Conservation (phyloP, 2,113 vertebrate species). For the Orientallactaga bullata region DNA sequence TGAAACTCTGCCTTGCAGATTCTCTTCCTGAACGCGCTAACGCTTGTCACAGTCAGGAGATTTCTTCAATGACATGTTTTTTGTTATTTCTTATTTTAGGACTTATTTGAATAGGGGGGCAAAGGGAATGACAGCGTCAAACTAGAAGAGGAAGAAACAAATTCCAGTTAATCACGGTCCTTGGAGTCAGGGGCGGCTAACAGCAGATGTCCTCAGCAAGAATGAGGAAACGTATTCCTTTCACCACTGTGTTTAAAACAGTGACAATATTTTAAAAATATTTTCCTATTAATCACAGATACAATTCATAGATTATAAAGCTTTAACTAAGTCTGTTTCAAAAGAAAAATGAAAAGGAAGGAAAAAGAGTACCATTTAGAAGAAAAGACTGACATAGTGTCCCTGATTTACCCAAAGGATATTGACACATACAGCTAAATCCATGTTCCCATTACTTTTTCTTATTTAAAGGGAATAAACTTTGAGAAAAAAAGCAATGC, state of each 20-base stretch:
- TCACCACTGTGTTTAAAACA: neutral
- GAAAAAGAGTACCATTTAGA: neutral
- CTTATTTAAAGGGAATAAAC: neutral
- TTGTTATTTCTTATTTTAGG: conserved; percentile 73
- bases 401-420: neutral
- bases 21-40: conserved; percentile 84
- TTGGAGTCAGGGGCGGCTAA: conserved; percentile 73
- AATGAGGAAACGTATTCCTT: conserved; percentile 37
- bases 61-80: conserved; percentile 86
- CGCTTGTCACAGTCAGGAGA: conserved; percentile 81
- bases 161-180: conserved; percentile 73
- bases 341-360: neutral
- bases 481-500: neutral
- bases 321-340: conserved; percentile 70
- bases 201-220: conserved; percentile 67
- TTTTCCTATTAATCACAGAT: conserved; percentile 68
- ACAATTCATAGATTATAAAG: conserved; percentile 63
- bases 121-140: neutral
- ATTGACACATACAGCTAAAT: neutral
- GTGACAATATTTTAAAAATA: conserved; percentile 69
- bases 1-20: conserved; percentile 80
- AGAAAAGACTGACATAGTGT: neutral
- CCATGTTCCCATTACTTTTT: neutral
- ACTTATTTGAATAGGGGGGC: neutral
- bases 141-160: conserved; percentile 73